Conservation (phyloP, 2,113 vertebrate species). For the Lophura nycthemera region DNA sequence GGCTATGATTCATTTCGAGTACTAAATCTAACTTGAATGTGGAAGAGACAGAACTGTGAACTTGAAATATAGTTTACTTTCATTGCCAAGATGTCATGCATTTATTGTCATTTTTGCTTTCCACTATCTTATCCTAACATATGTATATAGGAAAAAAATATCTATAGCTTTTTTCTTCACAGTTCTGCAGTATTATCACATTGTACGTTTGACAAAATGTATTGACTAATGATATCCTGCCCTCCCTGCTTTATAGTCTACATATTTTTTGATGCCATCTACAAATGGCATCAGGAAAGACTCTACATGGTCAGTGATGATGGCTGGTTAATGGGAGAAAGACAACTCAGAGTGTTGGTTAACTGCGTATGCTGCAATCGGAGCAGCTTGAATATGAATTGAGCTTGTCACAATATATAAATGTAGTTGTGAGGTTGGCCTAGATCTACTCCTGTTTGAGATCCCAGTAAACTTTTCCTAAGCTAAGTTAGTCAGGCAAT, state of each 20-base stretch:
- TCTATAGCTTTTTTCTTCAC: background rate
- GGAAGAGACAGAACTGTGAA: background rate
- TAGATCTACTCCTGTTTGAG: background rate
- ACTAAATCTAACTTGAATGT: background rate
- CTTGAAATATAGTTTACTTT: background rate
- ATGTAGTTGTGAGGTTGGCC: background rate
- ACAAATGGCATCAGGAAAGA: background rate
- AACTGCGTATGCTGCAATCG: background rate
- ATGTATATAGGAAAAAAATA: background rate
- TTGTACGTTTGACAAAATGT: background rate
- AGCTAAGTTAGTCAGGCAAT: background rate
- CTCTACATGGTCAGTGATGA: background rate
- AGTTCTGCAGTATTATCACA: background rate
- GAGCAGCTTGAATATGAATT: background rate
- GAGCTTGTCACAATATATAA: background rate
- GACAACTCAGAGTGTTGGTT: background rate
- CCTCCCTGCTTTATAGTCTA: background rate
- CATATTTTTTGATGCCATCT: fast-evolving
- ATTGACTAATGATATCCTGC: background rate
- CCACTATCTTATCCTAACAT: background rate
- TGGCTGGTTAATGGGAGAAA: background rate
- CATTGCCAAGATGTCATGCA: background rate
- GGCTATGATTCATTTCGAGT: background rate
- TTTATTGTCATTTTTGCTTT: background rate
- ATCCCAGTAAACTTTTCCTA: background rate